Evolutionary conservation across 2,888 invertebrate species (phyloP).

Genomic region (Zonitis immaculata): DNA sequence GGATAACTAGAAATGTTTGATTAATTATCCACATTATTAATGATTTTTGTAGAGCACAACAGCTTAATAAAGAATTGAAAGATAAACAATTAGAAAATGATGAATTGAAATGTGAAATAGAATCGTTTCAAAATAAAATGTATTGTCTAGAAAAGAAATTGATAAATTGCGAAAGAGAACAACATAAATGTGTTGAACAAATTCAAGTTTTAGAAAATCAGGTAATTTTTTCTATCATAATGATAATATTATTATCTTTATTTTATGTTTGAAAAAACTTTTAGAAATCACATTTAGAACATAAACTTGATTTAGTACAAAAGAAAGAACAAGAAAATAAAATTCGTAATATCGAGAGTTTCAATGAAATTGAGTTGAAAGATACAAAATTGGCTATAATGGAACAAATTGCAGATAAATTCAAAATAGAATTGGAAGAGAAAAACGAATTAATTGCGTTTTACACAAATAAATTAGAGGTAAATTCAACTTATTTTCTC

Average conservation of each 20-base stretch:
- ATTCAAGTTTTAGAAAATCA: constrained; percentile 2
- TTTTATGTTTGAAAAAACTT: no score
- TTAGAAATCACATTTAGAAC: constrained; percentile 29
- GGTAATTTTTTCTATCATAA: neutral
- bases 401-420: constrained; percentile 24
- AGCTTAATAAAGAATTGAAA: constrained; percentile 28
- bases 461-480: constrained; percentile 27
- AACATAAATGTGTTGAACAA: constrained; percentile 8
- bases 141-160: constrained; percentile 27
- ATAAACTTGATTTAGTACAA: constrained; percentile 20
- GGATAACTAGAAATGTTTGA: no score
- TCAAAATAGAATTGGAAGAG: constrained; percentile 21
- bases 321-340: constrained; percentile 24
- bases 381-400: constrained; percentile 25
- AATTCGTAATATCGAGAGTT: constrained; percentile 25
- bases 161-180: constrained; percentile 27
- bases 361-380: constrained; percentile 27
- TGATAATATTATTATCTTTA: no score
- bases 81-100: constrained; percentile 26
- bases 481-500: no score
- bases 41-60: constrained; percentile 30
- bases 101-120: constrained; percentile 28
- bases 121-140: constrained; percentile 24
- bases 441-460: constrained; percentile 28
- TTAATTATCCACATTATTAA: no score